These are phyloP conservation scores for Polydrusus pterygomalis DNA, from an alignment of 2,888 invertebrate species.

Conservation along the genomic window DNA sequence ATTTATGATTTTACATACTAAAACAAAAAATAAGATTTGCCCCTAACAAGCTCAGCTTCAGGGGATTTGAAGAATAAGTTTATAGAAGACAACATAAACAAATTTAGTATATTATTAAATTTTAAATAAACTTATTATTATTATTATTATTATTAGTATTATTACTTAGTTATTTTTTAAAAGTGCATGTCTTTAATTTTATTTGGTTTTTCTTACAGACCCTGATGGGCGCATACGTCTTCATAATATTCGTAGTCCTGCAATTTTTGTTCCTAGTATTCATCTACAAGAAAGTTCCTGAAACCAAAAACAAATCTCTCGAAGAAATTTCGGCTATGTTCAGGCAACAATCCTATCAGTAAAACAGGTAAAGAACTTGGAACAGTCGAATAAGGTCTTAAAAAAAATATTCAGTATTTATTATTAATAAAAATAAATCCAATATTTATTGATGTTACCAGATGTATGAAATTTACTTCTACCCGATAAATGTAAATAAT, in stretches of 20 bases:
- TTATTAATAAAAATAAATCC: slow-evolving; percentile 15
- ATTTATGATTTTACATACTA: too few relatives aligned
- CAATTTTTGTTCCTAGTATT: slow-evolving; percentile 85
- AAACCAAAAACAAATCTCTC: slow-evolving; percentile 90
- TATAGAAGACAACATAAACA: too few relatives aligned
- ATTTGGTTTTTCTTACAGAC: slow-evolving; percentile 70
- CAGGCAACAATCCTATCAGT: slow-evolving; percentile 80
- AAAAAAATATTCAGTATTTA: slow-evolving; percentile 31
- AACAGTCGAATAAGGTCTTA: too few relatives aligned
- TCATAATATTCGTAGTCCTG: slow-evolving; percentile 85
- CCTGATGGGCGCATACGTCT: slow-evolving; percentile 81
- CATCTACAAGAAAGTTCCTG: slow-evolving; percentile 89
- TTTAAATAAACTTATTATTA: too few relatives aligned
- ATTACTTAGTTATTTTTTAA: too few relatives aligned
- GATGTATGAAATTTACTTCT: slow-evolving; percentile 24
- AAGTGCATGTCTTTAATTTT: background rate
- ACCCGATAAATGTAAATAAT: slow-evolving; percentile 21
- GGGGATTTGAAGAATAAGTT: too few relatives aligned
- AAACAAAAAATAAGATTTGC: too few relatives aligned
- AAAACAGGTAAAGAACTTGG: too few relatives aligned
- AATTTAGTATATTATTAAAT: too few relatives aligned
- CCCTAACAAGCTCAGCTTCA: too few relatives aligned
- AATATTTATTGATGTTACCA: slow-evolving; percentile 32
- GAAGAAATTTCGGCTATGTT: slow-evolving; percentile 91
- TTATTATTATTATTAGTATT: too few relatives aligned